Conservation (phyloP, 2,113 vertebrate species). For the Proterorhinus semilunaris region DNA sequence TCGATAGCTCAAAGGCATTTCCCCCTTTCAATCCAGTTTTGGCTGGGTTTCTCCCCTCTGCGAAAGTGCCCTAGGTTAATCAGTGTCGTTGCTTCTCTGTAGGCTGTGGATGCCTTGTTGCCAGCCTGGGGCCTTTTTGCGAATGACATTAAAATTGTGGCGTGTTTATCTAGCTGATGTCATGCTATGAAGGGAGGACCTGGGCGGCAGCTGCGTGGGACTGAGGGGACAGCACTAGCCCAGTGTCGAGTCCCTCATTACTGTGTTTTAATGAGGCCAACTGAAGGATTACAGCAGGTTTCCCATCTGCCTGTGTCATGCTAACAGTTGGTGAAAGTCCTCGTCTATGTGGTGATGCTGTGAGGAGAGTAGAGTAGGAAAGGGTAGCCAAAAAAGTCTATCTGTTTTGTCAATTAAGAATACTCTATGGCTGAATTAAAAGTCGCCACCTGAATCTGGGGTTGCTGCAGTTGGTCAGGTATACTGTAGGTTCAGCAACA, state of each 20-base stretch:
- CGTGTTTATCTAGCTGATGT: conserved; percentile 66
- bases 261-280: conserved; percentile 64
- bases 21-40: background rate
- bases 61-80: conserved; percentile 31
- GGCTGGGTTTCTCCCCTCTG: background rate
- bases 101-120: conserved; percentile 12
- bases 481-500: too few relatives aligned
- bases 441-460: too few relatives aligned
- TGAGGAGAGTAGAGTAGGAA: conserved; percentile 4
- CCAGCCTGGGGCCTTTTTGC: conserved; percentile 17
- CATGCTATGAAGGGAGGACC: conserved; percentile 23
- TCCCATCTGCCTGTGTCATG: conserved; percentile 49
- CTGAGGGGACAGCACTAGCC: conserved; percentile 34
- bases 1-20: background rate
- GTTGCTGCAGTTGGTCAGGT: too few relatives aligned
- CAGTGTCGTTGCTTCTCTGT: conserved; percentile 15
- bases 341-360: conserved; percentile 17
- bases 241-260: conserved; percentile 63
- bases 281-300: conserved; percentile 57
- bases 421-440: too few relatives aligned
- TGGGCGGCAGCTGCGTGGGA: conserved; percentile 58
- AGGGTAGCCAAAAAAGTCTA: background rate
- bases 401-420: conserved; percentile 2
- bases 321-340: conserved; percentile 25
- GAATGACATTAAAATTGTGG: conserved; percentile 55